Evolutionary conservation across 2,888 invertebrate genomes (phyloP), one percentile per base, ranked within the genome.

Genomic region (Chamaedrilus cognettii): DNA sequence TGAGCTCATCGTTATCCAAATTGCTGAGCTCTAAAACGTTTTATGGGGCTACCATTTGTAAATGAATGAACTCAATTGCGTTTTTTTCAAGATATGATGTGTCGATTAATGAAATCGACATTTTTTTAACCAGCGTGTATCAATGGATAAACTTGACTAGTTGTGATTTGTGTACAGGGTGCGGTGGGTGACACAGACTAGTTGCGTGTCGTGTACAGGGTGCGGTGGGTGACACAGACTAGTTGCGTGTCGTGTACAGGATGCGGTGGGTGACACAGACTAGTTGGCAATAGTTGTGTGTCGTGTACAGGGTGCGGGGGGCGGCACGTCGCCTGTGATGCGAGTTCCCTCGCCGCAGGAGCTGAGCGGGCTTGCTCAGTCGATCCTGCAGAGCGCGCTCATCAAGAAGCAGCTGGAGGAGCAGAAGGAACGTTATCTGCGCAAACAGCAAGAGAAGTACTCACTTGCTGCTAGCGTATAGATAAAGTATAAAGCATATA

Each of bases 361-460:
- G 83, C 85, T 94, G 70, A 90, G 90, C 67, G 90, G 89, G 71
- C 93, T 93, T 84, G 91, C 93, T 49, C 93, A 94, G 85, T 88
- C 89, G 76, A 92, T 94, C 76, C 90, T 93, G 88, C 93, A 93
- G 85, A 88, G 88, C 77, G 93, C 93, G 23, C 87, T 93, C 76
- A 90, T 93, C 77, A 93, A 93, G 86, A 92, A 92, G 86, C 93
- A 93, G 84, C 86, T 94, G 66, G 93, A 93, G 82, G 93, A 93
- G 77, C 93, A 93, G 83, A 89, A 90, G 65, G 92, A 93, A 84
- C 91, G 92, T 83, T 92, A 87, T 84, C 88, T 91, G 70, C 90
- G 91, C 77, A 23, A 49, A 35, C 88, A 92, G 69, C 92, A 92
- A 83, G 79, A 80, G 68, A 79, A 79, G 58, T 60, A n/a, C n/a